phyloP scores from a whole-genome alignment of 1,140 invertebrate species.

The Drosophila murphyi region DNA sequence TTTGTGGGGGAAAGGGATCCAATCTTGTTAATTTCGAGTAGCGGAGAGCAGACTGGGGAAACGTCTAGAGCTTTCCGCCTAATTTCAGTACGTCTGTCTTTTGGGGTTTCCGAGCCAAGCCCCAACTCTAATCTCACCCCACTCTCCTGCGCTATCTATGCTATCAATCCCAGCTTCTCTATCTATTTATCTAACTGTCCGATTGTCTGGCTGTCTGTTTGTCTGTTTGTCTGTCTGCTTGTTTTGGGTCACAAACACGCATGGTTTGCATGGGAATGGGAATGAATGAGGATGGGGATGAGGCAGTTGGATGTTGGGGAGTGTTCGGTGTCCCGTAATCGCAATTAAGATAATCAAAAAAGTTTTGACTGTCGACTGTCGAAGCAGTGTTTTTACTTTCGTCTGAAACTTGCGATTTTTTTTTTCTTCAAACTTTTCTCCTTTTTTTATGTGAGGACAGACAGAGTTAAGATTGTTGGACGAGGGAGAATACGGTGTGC shows the following conservation, averaged over 20 bases:
- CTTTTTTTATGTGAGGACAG: background rate
- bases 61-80: slow-evolving; percentile 36
- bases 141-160: slow-evolving; percentile 12
- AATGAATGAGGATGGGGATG: slow-evolving; percentile 7
- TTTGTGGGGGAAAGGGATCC: slow-evolving; percentile 43
- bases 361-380: slow-evolving; percentile 80
- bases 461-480: too few species aligned
- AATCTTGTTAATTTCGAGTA: slow-evolving; percentile 78
- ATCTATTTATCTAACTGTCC: slow-evolving; percentile 60
- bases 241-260: slow-evolving; percentile 60
- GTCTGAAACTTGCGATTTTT: slow-evolving; percentile 38
- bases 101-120: slow-evolving; percentile 21
- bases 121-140: background rate
- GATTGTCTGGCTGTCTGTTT: slow-evolving; percentile 6
- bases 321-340: slow-evolving; percentile 59
- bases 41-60: slow-evolving; percentile 2
- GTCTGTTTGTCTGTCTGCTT: slow-evolving; percentile 33
- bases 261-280: slow-evolving; percentile 34
- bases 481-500: background rate
- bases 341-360: slow-evolving; percentile 83
- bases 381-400: slow-evolving; percentile 72
- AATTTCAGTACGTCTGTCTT: slow-evolving; percentile 45
- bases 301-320: background rate
- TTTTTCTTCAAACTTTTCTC: slow-evolving; percentile 23
- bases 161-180: slow-evolving; percentile 54